These are phyloP conservation scores for Chrysopa pallens DNA, from an alignment of 1,140 invertebrate genomes.

Conservation along the genomic window DNA sequence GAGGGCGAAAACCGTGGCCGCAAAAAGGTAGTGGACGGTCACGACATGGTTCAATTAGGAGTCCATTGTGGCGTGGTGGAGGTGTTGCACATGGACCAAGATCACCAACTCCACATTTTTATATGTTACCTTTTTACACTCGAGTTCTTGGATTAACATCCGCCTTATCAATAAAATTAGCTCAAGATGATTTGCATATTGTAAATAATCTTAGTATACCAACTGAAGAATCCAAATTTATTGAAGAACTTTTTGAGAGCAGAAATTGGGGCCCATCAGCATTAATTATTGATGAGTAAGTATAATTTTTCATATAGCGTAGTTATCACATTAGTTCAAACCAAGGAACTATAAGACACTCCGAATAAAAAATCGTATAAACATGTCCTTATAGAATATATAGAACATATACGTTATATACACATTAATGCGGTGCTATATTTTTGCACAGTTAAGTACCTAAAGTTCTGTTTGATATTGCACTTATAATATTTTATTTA, in stretches of 20 bases:
- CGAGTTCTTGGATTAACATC: slow-evolving; percentile 64
- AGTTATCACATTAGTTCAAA: too few relatives aligned
- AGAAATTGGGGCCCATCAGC: slow-evolving; percentile 93
- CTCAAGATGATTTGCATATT: slow-evolving; percentile 89
- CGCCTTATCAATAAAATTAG: slow-evolving; percentile 75
- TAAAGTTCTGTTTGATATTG: too few relatives aligned
- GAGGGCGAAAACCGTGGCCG: slow-evolving; percentile 83
- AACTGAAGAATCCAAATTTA: slow-evolving; percentile 56
- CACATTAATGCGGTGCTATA: too few relatives aligned
- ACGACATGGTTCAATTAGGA: slow-evolving; percentile 78
- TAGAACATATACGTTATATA: too few relatives aligned
- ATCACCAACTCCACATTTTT: slow-evolving; percentile 76
- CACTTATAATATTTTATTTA: too few relatives aligned
- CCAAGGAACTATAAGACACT: too few relatives aligned
- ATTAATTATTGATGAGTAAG: slow-evolving; percentile 79
- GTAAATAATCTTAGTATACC: slow-evolving; percentile 77
- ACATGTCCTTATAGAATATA: too few relatives aligned
- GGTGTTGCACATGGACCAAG: slow-evolving; percentile 76
- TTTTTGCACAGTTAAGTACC: too few relatives aligned
- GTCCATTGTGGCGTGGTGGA: slow-evolving; percentile 67
- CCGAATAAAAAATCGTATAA: too few relatives aligned
- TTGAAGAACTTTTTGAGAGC: slow-evolving; percentile 61
- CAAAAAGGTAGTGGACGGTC: slow-evolving; percentile 85
- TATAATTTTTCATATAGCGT: too few relatives aligned
- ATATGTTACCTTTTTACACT: slow-evolving; percentile 67